These are phyloP conservation scores for Characodon lateralis DNA, from an alignment of 2,797 vertebrate species.

Conservation along the genomic window DNA sequence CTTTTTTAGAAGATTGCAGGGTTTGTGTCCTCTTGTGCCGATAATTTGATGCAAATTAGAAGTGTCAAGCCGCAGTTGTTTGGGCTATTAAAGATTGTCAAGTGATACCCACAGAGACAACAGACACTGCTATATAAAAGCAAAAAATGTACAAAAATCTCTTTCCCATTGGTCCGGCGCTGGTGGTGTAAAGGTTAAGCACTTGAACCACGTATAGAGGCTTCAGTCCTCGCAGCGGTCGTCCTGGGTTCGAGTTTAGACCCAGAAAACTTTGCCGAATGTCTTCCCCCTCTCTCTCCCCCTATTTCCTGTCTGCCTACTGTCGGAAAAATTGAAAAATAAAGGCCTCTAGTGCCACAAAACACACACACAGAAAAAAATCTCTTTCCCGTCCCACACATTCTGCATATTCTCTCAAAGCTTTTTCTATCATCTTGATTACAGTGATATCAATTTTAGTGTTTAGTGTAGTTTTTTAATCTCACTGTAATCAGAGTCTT, in stretches of 20 bases:
- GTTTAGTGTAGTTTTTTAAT: not conserved
- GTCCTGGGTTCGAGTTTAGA: no score
- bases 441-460: not conserved
- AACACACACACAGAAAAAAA: no score
- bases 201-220: no score
- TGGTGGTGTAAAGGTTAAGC: no score
- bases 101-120: constrained; percentile 24
- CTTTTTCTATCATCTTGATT: constrained; percentile 11
- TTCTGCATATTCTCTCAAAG: not conserved
- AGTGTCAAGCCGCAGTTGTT: constrained; percentile 55
- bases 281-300: no score
- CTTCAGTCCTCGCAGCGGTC: no score
- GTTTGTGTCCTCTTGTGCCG: constrained; percentile 49
- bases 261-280: no score
- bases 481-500: constrained; percentile 81
- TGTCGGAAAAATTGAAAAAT: no score
- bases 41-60: constrained; percentile 64
- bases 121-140: constrained; percentile 11
- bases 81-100: constrained; percentile 52
- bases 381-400: not conserved
- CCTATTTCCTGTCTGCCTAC: no score
- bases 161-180: no score
- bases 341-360: no score
- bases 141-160: constrained; percentile 35
- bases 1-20: constrained; percentile 39